Percentiles rank a stretch among this genome's conserved stretches.
These are phyloP conservation scores for Lepilemur septentrionalis DNA, from an alignment of 2,797 vertebrate species.

Conservation along the genomic window DNA sequence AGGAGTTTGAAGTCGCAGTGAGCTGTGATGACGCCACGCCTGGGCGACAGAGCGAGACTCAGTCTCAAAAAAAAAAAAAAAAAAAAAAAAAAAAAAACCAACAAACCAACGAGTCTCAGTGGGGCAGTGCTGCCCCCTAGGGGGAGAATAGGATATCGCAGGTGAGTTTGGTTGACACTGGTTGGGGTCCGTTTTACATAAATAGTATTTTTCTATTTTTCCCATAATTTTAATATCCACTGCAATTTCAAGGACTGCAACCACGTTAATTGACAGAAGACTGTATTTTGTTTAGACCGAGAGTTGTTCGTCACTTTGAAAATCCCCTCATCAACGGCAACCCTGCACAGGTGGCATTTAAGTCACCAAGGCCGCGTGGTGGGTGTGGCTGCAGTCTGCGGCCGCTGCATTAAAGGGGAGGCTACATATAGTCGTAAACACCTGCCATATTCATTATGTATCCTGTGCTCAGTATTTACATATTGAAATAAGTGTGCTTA, in stretches of 20 bases:
- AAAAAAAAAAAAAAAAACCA: no score
- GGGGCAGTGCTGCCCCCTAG: conserved; percentile 45
- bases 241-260: not conserved
- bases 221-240: not conserved
- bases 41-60: not conserved
- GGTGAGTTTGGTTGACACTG: not conserved
- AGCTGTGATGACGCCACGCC: no score
- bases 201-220: not conserved
- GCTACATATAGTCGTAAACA: not conserved
- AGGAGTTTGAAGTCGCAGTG: no score
- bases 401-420: not conserved
- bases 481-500: not conserved
- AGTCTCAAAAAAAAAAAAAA: not conserved
- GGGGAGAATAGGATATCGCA: not conserved
- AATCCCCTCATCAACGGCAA: not conserved
- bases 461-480: not conserved
- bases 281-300: not conserved
- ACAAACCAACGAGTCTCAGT: not conserved
- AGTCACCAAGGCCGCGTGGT: not conserved
- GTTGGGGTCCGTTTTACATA: not conserved
- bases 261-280: not conserved
- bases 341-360: not conserved
- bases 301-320: not conserved
- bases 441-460: not conserved
- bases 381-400: not conserved